These are phyloP conservation scores for Cataglyphis hispanica DNA, from an alignment of 1,140 invertebrate genomes.

Conservation along the genomic window DNA sequence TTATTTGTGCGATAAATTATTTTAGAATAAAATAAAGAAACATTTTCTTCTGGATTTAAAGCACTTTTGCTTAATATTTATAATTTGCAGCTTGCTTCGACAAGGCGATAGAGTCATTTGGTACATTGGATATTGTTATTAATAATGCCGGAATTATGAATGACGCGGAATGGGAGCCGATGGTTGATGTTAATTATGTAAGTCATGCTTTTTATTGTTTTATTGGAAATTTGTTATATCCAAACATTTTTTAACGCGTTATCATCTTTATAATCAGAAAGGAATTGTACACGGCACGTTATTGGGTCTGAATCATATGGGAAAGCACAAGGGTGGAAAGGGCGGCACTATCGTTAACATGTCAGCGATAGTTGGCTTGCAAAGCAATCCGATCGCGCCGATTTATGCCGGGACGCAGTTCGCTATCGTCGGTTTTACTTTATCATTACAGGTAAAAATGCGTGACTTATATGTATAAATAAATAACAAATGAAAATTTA, in stretches of 20 bases:
- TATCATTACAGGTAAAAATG: conserved; percentile 78
- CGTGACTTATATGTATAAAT: neutral
- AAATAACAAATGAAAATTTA: conserved; percentile 1
- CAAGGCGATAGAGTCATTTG: conserved; percentile 74
- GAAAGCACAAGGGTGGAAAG: conserved; percentile 79
- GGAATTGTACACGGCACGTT: conserved; percentile 80
- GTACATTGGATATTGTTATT: conserved; percentile 84
- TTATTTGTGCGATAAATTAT: neutral
- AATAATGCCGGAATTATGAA: conserved; percentile 86
- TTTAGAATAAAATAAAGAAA: neutral
- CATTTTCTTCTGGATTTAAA: neutral
- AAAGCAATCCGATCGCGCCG: conserved; percentile 81
- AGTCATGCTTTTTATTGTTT: conserved; percentile 41
- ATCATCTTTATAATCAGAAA: conserved; percentile 81
- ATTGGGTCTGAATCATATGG: conserved; percentile 83
- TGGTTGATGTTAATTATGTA: conserved; percentile 85
- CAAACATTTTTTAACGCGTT: conserved; percentile 78
- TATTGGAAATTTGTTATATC: conserved; percentile 85
- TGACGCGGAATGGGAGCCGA: conserved; percentile 83
- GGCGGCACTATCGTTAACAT: conserved; percentile 82
- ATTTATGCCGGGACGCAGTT: conserved; percentile 89
- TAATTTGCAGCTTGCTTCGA: conserved; percentile 79
- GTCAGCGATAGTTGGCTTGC: conserved; percentile 79
- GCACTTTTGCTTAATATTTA: neutral
- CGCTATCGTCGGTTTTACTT: conserved; percentile 86